Evolutionary conservation across 2,888 invertebrate genomes (phyloP), one percentile per base, ranked within the genome.

Genomic region (Hemicrepidius hirtus): DNA sequence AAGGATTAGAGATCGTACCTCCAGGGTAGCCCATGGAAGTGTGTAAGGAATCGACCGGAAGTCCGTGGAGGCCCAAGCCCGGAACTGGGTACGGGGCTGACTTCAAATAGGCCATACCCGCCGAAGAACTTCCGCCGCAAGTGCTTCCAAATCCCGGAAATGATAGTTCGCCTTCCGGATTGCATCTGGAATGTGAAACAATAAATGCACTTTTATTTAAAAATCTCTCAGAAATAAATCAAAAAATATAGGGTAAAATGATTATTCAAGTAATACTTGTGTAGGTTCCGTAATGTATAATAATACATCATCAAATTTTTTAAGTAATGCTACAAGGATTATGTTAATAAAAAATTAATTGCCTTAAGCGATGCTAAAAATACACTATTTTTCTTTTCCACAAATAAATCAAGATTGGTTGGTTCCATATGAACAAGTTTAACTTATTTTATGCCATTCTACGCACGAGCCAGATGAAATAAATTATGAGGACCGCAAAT

Each of bases 1-100:
- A n/a, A 5, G 6, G 21, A 20, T 50, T 32, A 50, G n/a, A 6
- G 7, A 1, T 16, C 13, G 83, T 85, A 89, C 89, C 88, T 86
- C 89, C 87, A 77, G 91, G 91, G 84, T 92, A 92, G 71, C 91
- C 91, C 90, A 92, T 91, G 70, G 91, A 89, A 12, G 90, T 88
- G 82, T 92, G 92, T 79, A 92, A 85, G 49, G 91, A 89, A 82
- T 92, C 92, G 83, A 92, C 91, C 57, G 90, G 88, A 74, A 90
- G 87, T 72, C 90, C 88, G 79, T 88, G 88, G 24, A 90, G 84
- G 24, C 89, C 88, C 70, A 89, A 85, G 64, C 89, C 88, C 75
- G 88, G 88, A 81, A 90, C 89, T 20, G 88, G 86, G 82, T 90
- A 90, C 44, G 90, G 90, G 44, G 89, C 88, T 46, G 90, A 88